Evolutionary conservation across 2,113 vertebrate genomes (phyloP).

Genomic region (Tor tambroides): DNA sequence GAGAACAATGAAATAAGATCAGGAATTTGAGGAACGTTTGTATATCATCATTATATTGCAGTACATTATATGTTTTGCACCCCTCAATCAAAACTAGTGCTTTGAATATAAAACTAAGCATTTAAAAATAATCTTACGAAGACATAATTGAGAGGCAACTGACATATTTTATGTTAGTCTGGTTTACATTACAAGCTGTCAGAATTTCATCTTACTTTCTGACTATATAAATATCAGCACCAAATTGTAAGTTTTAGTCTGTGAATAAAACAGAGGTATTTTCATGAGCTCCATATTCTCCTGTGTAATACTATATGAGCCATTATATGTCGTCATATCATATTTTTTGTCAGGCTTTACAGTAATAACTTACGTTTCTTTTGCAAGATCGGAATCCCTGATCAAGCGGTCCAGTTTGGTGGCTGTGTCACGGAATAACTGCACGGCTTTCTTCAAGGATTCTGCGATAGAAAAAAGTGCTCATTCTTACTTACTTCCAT

Average conservation of each 20-base stretch:
- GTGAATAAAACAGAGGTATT: no score
- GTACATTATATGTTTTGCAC: not conserved
- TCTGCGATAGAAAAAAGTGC: conserved; percentile 63
- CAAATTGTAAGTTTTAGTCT: no score
- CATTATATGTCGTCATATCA: not conserved
- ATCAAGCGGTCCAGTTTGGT: conserved; percentile 63
- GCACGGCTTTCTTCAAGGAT: conserved; percentile 71
- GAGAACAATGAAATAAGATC: no score
- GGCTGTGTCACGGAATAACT: conserved; percentile 73
- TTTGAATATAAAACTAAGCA: not conserved
- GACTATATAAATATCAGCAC: no score
- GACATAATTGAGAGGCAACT: not conserved
- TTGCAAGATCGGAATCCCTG: conserved; percentile 62
- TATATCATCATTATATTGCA: not conserved
- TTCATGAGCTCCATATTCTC: not conserved
- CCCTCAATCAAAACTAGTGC: not conserved
- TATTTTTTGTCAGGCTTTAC: not conserved
- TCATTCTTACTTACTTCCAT: not conserved
- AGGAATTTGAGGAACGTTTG: not conserved
- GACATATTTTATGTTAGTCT: no score
- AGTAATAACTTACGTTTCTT: conserved; percentile 72
- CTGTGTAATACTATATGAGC: not conserved
- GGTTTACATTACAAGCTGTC: no score
- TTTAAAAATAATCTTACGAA: not conserved
- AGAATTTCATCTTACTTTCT: no score